Evolutionary conservation across 2,888 invertebrate genomes (phyloP), one percentile per base, ranked within the genome.

Genomic region (Anorthoa munda): DNA sequence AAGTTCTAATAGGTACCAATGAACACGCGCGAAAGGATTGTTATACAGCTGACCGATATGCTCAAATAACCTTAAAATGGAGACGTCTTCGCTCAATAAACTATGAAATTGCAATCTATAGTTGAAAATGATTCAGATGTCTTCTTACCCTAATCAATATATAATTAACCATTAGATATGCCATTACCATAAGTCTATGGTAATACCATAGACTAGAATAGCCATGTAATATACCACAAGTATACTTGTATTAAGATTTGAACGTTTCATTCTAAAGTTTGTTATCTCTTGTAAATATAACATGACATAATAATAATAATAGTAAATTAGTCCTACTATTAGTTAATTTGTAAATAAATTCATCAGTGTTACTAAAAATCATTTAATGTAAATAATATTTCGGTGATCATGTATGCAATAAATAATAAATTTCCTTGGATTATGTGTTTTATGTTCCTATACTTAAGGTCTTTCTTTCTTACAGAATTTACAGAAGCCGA

Each of bases 391-490:
- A 89, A 91, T 95, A 96, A 92, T 93, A 93, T 94, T 95, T 95
- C 93, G 92, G 93, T 95, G 95, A 95, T 95, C 92, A 94, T 92
- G 93, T 95, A 95, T 90, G 95, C 95, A 95, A 95, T 95, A 95
- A 95, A 95, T 91, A 89, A 95, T 91, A 90, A 90, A 95, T 90
- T 95, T 95, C 95, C 94, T 94, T 94, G 94, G 90, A 75, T 58
- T 73, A 64, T 74, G 73, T 77, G 80, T 87, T 79, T 90, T 87
- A 88, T 84, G 45, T 60, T 12, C 59, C 46, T 50, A 18, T 18
- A 0, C 1, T 26, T 65, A 50, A 2, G 4, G 18, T 26, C 1
- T 13, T 46, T 2, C 17, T 59, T 51, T 53, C 23, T 53, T 45
- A 39, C 39, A 48, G 61, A 61, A 15, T 60, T 72, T 11, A 50